Percentiles rank a stretch among this genome's conserved stretches.
phyloP scores from a whole-genome alignment of 2,797 vertebrate genomes.

The Rachycentron canadum region DNA sequence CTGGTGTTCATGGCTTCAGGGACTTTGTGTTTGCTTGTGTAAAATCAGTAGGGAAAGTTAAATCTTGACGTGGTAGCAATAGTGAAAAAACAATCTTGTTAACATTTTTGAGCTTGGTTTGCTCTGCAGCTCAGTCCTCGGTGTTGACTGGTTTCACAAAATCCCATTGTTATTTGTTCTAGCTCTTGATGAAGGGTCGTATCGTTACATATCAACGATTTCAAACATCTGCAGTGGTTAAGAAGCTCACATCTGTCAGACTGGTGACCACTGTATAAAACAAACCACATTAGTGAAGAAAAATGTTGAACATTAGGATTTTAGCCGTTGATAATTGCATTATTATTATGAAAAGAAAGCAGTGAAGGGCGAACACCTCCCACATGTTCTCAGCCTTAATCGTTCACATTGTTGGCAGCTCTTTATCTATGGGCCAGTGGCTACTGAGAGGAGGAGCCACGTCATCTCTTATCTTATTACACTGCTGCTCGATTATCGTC shows the following conservation, averaged over 20 bases:
- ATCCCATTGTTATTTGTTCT: too few species aligned
- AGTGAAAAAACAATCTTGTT: not conserved
- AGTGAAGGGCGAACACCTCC: too few species aligned
- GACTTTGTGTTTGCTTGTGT: not conserved
- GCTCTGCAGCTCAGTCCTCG: not conserved
- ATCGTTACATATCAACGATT: not conserved
- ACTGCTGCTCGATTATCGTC: not conserved
- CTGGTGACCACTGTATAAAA: not conserved
- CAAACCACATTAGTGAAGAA: too few species aligned
- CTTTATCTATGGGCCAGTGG: not conserved
- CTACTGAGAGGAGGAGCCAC: not conserved
- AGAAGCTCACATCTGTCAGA: not conserved
- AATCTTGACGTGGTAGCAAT: not conserved
- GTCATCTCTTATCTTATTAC: not conserved
- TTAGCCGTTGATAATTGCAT: not conserved
- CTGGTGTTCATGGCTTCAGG: not conserved
- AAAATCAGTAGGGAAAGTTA: not conserved
- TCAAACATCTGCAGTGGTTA: not conserved
- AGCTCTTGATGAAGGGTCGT: not conserved
- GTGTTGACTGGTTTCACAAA: too few species aligned
- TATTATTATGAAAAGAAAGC: not conserved
- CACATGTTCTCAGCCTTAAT: too few species aligned
- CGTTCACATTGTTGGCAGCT: not conserved
- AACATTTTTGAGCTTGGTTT: not conserved
- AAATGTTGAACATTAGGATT: not conserved